Conservation (phyloP, 53 echinoderm and acorn worm species). For the Luidia sarsii region DNA sequence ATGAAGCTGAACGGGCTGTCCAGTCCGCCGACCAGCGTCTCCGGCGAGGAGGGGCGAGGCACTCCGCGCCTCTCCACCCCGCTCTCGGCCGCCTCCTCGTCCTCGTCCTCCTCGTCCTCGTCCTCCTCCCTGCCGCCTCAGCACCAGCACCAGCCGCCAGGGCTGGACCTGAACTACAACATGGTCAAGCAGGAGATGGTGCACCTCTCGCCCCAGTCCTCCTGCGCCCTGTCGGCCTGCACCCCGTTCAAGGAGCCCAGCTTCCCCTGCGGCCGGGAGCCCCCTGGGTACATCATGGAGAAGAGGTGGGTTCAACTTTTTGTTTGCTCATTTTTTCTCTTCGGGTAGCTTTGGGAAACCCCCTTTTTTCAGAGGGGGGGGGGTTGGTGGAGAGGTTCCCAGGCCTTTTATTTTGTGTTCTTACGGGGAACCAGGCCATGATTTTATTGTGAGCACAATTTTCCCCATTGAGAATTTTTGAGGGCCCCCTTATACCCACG, state of each 20-base stretch:
- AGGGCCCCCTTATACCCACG: too few species aligned
- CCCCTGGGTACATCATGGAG: slow-evolving; percentile 62
- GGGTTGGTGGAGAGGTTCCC: too few species aligned
- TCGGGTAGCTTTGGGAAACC: too few species aligned
- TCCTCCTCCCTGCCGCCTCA: slow-evolving; percentile 63
- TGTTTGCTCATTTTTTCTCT: too few species aligned
- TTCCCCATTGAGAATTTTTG: too few species aligned
- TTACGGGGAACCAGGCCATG: too few species aligned
- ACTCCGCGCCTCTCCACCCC: too few species aligned
- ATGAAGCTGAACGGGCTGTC: slow-evolving; percentile 45
- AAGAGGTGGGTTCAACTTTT: slow-evolving; percentile 66
- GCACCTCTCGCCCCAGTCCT: slow-evolving; percentile 48
- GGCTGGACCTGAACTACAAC: slow-evolving; percentile 85
- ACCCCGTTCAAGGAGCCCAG: slow-evolving; percentile 76
- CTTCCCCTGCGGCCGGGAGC: slow-evolving; percentile 48
- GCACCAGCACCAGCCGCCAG: too few species aligned
- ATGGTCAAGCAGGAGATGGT: slow-evolving; percentile 86
- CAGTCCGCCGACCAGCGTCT: slow-evolving; percentile 54
- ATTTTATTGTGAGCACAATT: too few species aligned
- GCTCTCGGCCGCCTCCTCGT: slow-evolving; percentile 47
- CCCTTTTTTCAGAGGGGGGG: too few species aligned
- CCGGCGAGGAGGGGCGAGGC: too few species aligned
- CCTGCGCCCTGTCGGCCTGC: slow-evolving; percentile 38
- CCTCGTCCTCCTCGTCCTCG: slow-evolving; percentile 33
- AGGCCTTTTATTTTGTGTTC: too few species aligned